Conservation (phyloP, 2,888 invertebrate genomes). For the Desoria tigrina region DNA sequence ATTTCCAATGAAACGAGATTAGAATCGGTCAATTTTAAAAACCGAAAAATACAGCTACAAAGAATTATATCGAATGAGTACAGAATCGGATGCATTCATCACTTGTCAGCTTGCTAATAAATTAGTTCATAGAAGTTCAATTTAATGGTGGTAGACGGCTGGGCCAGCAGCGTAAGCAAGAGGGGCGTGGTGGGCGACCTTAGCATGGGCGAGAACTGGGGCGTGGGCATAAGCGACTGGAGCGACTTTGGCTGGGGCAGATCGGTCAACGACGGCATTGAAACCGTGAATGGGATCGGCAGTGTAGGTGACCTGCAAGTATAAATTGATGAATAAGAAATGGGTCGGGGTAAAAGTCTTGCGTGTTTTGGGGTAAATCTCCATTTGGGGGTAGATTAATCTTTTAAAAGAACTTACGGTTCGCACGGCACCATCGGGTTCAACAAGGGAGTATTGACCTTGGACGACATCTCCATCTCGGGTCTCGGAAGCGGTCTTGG, state of each 20-base stretch:
- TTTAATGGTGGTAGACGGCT: constrained; percentile 1
- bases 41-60: too few species aligned
- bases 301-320: constrained; percentile 32
- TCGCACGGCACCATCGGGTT: constrained; percentile 40
- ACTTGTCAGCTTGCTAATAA: too few species aligned
- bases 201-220: not conserved
- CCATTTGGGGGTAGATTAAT: too few species aligned
- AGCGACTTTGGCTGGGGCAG: constrained; percentile 26
- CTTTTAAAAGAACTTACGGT: too few species aligned
- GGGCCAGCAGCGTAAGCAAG: not conserved
- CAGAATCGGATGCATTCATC: too few species aligned
- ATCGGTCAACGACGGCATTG: constrained; percentile 26
- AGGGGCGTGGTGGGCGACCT: constrained; percentile 5
- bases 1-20: too few species aligned
- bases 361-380: too few species aligned
- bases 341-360: too few species aligned
- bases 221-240: constrained; percentile 29
- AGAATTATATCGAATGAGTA: too few species aligned
- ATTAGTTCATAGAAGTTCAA: not conserved
- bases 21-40: too few species aligned
- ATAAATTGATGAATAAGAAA: too few species aligned
- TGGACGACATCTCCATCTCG: constrained; percentile 40
- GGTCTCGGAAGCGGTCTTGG: constrained; percentile 26
- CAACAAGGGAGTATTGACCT: constrained; percentile 43
- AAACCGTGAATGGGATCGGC: constrained; percentile 25